Percentiles rank a stretch among this genome's conserved stretches.
phyloP scores from a whole-genome alignment of 2,888 invertebrate species.

The Tuta absoluta region DNA sequence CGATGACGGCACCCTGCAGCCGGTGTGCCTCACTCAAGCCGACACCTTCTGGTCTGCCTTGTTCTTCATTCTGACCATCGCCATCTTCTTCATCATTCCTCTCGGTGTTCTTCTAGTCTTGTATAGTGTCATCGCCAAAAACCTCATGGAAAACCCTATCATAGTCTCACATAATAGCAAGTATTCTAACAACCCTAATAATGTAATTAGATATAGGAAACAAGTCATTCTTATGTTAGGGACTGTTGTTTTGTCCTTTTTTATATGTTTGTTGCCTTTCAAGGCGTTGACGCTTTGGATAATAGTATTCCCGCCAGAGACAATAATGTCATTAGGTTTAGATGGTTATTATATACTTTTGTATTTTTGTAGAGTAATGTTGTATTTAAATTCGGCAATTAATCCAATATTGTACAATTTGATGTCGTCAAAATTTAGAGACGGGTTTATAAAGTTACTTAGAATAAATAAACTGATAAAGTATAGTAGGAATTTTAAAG shows the following conservation, averaged over 20 bases:
- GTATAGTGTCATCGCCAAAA: conserved; percentile 92
- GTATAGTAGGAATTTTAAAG: conserved; percentile 67
- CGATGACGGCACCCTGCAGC: conserved; percentile 85
- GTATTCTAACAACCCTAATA: conserved; percentile 71
- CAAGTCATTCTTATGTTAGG: conserved; percentile 94
- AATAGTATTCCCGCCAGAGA: conserved; percentile 87
- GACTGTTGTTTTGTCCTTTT: conserved; percentile 94
- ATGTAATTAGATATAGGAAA: conserved; percentile 87
- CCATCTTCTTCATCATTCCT: conserved; percentile 92
- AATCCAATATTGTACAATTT: conserved; percentile 96
- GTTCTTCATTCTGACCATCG: conserved; percentile 90
- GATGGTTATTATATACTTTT: conserved; percentile 91
- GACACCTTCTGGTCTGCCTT: conserved; percentile 88
- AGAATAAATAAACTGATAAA: conserved; percentile 72
- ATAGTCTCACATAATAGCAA: conserved; percentile 83
- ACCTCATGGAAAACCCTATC: conserved; percentile 90
- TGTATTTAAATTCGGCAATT: conserved; percentile 94
- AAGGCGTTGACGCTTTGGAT: conserved; percentile 94
- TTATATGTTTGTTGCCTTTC: conserved; percentile 94
- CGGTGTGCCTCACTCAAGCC: conserved; percentile 91
- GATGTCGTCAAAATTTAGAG: conserved; percentile 95
- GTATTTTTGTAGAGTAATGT: conserved; percentile 92
- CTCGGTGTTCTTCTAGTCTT: conserved; percentile 89
- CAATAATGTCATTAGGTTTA: conserved; percentile 85
- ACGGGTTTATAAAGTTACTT: conserved; percentile 87